Percentiles rank a stretch among this genome's conserved stretches.
Conservation (phyloP, 2,797 vertebrate species). For the Dicrostonyx torquatus region DNA sequence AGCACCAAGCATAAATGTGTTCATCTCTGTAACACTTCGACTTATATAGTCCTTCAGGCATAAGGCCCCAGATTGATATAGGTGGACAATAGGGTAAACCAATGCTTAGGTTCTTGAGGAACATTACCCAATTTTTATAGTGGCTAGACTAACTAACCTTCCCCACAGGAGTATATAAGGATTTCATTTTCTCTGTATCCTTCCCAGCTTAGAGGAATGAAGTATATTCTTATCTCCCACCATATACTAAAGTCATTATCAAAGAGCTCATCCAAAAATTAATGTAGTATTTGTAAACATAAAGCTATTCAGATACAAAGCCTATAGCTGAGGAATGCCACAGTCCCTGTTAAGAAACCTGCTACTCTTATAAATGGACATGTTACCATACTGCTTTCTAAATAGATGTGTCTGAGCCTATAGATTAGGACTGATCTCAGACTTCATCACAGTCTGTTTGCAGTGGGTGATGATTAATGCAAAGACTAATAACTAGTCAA, state of each 20-base stretch:
- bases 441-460: neutral
- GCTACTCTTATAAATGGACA: neutral
- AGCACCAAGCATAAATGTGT: neutral
- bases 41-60: neutral
- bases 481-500: neutral
- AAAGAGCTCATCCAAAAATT: neutral
- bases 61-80: neutral
- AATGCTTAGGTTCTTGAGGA: neutral
- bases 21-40: neutral
- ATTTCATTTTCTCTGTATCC: neutral
- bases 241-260: neutral
- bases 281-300: neutral
- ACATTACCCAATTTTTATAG: neutral
- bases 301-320: neutral
- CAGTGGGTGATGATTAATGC: neutral
- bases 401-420: neutral
- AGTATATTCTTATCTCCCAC: neutral
- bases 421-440: neutral
- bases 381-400: neutral
- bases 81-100: neutral
- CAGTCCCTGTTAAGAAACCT: neutral
- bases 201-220: neutral
- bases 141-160: neutral
- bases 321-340: neutral
- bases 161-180: neutral